These are phyloP conservation scores for Yponomeuta sedellus DNA, from an alignment of 2,888 invertebrate genomes.

Conservation along the genomic window DNA sequence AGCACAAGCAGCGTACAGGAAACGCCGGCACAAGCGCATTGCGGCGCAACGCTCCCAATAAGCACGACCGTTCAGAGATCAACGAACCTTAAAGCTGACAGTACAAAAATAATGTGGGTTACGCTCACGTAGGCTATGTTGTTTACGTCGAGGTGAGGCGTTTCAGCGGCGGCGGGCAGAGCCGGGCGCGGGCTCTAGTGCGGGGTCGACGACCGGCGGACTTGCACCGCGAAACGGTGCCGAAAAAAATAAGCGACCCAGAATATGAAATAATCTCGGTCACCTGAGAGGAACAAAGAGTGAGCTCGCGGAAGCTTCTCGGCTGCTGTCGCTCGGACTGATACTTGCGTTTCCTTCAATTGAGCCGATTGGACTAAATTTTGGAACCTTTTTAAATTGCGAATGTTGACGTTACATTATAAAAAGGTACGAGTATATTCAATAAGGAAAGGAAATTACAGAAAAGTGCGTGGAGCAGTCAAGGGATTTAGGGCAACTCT, in stretches of 20 bases:
- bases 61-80: constrained; percentile 62
- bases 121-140: constrained; percentile 74
- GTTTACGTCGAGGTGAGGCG: constrained; percentile 60
- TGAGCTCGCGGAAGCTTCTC: neutral
- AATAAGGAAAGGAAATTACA: too few species aligned
- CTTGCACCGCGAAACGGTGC: constrained; percentile 51
- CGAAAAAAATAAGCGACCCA: constrained; percentile 72
- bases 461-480: too few species aligned
- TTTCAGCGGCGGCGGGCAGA: constrained; percentile 21
- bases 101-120: constrained; percentile 76
- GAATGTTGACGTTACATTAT: too few species aligned
- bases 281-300: constrained; percentile 60
- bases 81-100: constrained; percentile 72
- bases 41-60: constrained; percentile 59
- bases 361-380: too few species aligned
- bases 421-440: too few species aligned
- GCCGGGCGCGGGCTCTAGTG: constrained; percentile 38
- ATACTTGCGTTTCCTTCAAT: too few species aligned
- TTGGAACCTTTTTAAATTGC: too few species aligned
- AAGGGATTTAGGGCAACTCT: too few species aligned
- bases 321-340: neutral
- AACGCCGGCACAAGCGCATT: neutral
- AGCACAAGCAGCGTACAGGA: constrained; percentile 7
- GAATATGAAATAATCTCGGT: constrained; percentile 62
- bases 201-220: constrained; percentile 53